Percentiles rank a stretch among this genome's conserved stretches.
Conservation (phyloP, 2,113 vertebrate genomes). For the Bambusicola thoracicus region DNA sequence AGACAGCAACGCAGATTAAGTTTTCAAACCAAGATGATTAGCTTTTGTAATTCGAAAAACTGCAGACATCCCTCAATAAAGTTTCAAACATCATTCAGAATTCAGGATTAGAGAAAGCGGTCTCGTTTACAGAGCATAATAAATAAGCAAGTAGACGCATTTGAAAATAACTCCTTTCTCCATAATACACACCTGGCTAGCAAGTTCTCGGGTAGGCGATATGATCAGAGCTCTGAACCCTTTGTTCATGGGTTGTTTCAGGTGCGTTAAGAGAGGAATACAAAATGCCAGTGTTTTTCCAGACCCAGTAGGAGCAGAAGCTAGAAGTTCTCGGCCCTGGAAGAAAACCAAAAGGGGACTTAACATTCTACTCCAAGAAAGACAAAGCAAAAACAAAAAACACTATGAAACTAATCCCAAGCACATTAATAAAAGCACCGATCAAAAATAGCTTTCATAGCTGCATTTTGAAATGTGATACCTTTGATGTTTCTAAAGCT, state of each 20-base stretch:
- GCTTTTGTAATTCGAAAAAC: neutral
- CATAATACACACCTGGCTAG: slow-evolving; percentile 84
- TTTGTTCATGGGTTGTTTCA: slow-evolving; percentile 90
- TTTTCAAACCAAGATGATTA: neutral
- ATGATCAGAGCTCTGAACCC: slow-evolving; percentile 93
- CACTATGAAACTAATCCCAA: neutral
- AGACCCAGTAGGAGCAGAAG: slow-evolving; percentile 96
- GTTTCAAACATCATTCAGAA: neutral
- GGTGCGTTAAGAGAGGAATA: slow-evolving; percentile 88
- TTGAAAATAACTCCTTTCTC: neutral
- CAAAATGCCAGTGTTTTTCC: slow-evolving; percentile 96
- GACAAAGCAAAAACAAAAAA: neutral
- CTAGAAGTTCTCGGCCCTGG: slow-evolving; percentile 91
- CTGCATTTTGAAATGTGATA: neutral
- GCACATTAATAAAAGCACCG: accelerated
- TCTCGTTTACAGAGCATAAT: neutral
- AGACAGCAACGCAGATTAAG: neutral
- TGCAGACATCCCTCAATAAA: neutral
- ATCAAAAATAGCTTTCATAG: accelerated
- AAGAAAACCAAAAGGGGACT: neutral
- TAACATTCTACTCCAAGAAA: accelerated
- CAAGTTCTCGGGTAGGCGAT: slow-evolving; percentile 93
- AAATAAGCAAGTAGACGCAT: neutral
- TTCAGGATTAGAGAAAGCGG: neutral
- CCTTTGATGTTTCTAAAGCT: accelerated